Base-by-base conservation (phyloP, 2,113 vertebrate species). In the Tringa solitaria region DNA sequence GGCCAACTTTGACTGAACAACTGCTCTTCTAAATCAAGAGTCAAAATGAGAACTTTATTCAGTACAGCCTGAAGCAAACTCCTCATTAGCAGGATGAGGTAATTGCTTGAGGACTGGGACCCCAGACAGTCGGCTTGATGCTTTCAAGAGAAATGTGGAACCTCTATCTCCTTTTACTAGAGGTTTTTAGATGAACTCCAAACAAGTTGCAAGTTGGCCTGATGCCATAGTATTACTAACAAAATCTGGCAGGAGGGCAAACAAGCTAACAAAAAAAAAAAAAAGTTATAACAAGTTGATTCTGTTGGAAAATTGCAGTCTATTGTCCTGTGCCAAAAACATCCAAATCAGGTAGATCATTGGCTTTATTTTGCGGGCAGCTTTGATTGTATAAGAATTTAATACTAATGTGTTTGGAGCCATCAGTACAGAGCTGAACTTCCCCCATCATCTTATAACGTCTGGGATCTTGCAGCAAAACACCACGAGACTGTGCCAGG, bases 191-290 rank as follows among this genome's bases (percentile, higher is more conserved):
- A 93, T 90, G 91, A 73, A 64, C 93, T 95, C 91, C 84, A 53
- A 95, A 76, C 68, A 35, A 75, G 91, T 93, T 43, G 53, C 83
- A 90, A 65, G 76, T 86, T 97, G 97, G 97, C 93, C 48, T 7
- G 10, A 1, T 6, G 93, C 93, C 95, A 95, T 4, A 6, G 81
- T 48, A 89, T 97, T 96, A 94, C 96, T 97, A 94, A 97, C 87
- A 88, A n/a, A 89, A 90, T 82, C 94, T 97, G 97, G 96, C 96
- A 94, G 73, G 63, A 84, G 80, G 92, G 81, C 90, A 94, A 96
- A 93, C 12, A 68, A 20, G 54, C 1, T 41, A 81, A 87, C 64
- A 18, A 39, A 70, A 26, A 78, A 80, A 45, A 33, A n/a, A 12
- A 56, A 70, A 73, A 87, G 61, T 81, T 91, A 88, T 68, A 96